Conservation (phyloP, 2,113 vertebrate genomes). For the Myiagra hebetior region DNA sequence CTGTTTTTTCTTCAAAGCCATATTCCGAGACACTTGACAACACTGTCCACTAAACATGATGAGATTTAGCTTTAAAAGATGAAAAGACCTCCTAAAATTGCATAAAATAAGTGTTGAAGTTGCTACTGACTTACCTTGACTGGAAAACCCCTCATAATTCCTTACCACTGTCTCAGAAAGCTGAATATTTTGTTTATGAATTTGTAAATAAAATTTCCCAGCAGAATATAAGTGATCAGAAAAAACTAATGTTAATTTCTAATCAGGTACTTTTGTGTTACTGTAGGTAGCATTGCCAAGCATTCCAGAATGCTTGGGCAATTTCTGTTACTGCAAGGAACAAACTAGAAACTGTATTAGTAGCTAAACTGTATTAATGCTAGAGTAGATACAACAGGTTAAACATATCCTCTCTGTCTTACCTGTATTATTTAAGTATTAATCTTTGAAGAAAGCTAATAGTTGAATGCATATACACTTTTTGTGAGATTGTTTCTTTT, state of each 20-base stretch:
- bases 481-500: not conserved
- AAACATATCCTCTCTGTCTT: not conserved
- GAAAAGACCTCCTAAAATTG: not conserved
- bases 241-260: not conserved
- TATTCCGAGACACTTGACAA: not conserved
- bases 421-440: not conserved
- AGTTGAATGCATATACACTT: not conserved
- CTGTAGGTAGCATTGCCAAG: not conserved
- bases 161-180: not conserved
- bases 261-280: not conserved
- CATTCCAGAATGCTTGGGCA: not conserved
- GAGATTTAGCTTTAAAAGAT: not conserved
- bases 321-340: not conserved
- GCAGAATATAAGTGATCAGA: not conserved
- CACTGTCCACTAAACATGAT: not conserved
- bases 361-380: not conserved
- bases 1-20: not conserved
- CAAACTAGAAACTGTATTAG: not conserved
- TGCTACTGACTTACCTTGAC: not conserved
- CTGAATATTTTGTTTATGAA: not conserved
- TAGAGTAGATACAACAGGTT: not conserved
- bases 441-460: not conserved
- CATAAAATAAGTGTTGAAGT: not conserved
- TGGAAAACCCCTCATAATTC: not conserved
- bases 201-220: not conserved